Base-by-base conservation (phyloP, 2,888 invertebrate species). In the Auanema freiburgensis region DNA sequence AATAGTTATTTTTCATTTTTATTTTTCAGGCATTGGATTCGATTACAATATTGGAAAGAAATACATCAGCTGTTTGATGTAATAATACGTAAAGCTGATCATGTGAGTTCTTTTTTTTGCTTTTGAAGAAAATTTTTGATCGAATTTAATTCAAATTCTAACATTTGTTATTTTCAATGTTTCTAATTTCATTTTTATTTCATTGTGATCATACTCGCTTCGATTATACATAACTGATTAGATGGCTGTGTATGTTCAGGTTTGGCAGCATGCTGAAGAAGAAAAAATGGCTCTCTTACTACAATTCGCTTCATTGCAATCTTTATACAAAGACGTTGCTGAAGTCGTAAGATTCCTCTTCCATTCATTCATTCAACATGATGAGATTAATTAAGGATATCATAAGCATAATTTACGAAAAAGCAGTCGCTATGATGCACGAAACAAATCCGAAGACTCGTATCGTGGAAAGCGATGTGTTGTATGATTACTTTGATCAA, bases 401-500 rank as follows among this genome's bases (percentile, higher is more conserved):
- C 23, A 59, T 59, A n/a, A 52, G 53, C 14, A 59, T 43, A 23
- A 59, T 59, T 24, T 59, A 59, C 59, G 42, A 51, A 43, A 33
- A 43, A 11, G 59, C 59, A 12, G 59, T 59, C 41, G 40, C 21
- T 16, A 25, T 42, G 16, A 59, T 59, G 59, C 52, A 59, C 33
- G 33, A 33, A 33, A 33, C 33, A 33, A 33, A 33, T 33, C 33
- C 33, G 4, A 33, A 33, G 33, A 33, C 33, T 33, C 33, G 33
- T 33, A 23, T 52, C 6, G 50, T 43, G 4, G 59, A 59, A 18
- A 53, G 53, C 42, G 59, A 59, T 43, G 43, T 25, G 24, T 52
- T 59, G 52, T 59, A 52, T 33, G 59, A 59, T n/a, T 59, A 52
- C 24, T 59, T 59, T 24, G 59, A 59, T 52, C 59, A 59, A 53